phyloP scores from a whole-genome alignment of 2,113 vertebrate species.

The Oreochromis spilurus region DNA sequence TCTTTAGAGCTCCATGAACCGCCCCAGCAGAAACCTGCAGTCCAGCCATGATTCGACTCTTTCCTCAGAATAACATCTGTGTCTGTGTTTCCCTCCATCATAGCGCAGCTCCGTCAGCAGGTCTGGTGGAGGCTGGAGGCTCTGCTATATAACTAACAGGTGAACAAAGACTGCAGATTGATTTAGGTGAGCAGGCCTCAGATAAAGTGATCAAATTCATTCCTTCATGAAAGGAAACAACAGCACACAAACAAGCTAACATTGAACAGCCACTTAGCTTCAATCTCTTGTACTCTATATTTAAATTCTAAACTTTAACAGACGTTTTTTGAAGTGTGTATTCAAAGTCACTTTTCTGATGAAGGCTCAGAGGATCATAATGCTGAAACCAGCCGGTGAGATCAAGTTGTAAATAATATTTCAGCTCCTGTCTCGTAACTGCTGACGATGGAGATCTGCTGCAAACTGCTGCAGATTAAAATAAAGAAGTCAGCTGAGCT shows the following conservation, averaged over 20 bases:
- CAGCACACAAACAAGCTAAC: not conserved
- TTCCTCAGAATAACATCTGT: not conserved
- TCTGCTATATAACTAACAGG: not conserved
- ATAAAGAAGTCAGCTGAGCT: not conserved
- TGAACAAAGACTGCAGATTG: not conserved
- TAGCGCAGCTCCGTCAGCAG: not conserved
- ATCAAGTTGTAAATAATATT: not conserved
- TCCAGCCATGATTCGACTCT: not conserved
- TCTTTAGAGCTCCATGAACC: not conserved
- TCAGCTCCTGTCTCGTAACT: not conserved
- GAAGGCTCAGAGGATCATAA: not conserved
- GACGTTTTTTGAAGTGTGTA: not conserved
- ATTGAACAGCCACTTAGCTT: not conserved
- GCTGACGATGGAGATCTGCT: not conserved
- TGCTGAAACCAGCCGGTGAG: not conserved
- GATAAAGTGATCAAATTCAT: not conserved
- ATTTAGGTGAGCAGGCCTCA: not conserved
- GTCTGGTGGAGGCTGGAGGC: not conserved
- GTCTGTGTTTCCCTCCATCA: not conserved
- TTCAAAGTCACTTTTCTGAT: not conserved
- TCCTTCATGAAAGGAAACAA: not conserved
- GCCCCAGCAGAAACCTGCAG: not conserved
- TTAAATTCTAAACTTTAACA: not conserved
- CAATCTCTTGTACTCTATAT: accelerated
- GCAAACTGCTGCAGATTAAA: not conserved